Evolutionary conservation across 2,113 vertebrate species (phyloP).

Genomic region (Sminthopsis crassicaudata): DNA sequence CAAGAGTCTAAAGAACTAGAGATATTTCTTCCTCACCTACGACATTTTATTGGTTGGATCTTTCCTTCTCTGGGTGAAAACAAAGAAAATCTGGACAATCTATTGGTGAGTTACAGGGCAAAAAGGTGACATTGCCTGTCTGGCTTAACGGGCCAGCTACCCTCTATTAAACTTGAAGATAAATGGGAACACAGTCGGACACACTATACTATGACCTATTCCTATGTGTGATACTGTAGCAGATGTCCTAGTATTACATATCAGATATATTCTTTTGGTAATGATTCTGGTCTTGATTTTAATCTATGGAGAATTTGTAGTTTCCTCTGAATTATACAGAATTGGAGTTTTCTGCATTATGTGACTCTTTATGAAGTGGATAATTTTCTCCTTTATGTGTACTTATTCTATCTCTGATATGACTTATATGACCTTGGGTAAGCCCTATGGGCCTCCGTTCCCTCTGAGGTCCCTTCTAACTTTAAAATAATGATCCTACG

Average conservation of each 20-base stretch:
- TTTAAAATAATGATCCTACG: background rate
- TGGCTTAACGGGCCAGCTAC: slow-evolving; percentile 26
- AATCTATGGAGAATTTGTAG: background rate
- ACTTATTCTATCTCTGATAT: background rate
- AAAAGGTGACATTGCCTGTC: slow-evolving; percentile 22
- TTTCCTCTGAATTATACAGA: background rate
- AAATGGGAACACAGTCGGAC: slow-evolving; percentile 24
- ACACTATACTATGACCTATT: background rate
- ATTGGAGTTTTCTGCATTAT: background rate
- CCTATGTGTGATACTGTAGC: background rate
- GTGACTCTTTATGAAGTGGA: background rate
- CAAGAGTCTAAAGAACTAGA: background rate
- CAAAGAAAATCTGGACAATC: background rate
- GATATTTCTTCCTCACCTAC: background rate
- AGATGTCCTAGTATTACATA: background rate
- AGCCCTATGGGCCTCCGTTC: background rate
- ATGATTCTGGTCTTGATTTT: background rate
- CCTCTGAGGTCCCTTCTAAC: background rate
- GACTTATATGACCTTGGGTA: background rate
- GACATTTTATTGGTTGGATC: background rate
- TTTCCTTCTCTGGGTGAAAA: background rate
- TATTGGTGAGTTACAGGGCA: slow-evolving; percentile 20
- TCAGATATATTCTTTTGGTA: background rate
- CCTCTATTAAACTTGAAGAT: slow-evolving; percentile 18
- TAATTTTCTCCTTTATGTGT: background rate